Percentiles rank a stretch among this genome's conserved stretches.
phyloP scores from a whole-genome alignment of 2,113 vertebrate genomes.

The Heterocephalus glaber region DNA sequence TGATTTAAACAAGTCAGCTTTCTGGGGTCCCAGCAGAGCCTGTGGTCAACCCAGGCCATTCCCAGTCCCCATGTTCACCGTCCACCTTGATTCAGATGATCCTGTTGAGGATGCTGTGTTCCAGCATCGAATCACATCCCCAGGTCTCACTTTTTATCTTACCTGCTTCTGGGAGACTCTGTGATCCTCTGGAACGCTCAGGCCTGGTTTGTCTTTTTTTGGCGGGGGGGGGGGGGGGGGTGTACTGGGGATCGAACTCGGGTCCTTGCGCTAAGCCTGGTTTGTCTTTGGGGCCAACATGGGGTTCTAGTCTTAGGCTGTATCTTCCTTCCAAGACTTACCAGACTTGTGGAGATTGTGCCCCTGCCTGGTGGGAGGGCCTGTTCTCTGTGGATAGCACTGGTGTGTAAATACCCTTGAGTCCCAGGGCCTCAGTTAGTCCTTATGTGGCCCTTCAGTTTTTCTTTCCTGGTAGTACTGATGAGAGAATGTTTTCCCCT shows the following conservation, averaged over 20 bases:
- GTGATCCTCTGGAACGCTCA: not conserved
- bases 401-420: rapidly evolving
- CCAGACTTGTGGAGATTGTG: not conserved
- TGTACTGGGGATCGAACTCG: too few relatives aligned
- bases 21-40: not conserved
- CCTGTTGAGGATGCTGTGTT: rapidly evolving
- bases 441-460: slow-evolving; percentile 34
- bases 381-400: not conserved
- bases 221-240: too few relatives aligned
- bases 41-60: not conserved
- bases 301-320: too few relatives aligned
- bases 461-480: slow-evolving; percentile 44
- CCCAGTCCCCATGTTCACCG: not conserved
- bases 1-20: not conserved
- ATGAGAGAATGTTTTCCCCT: slow-evolving; percentile 64
- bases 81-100: rapidly evolving
- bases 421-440: not conserved
- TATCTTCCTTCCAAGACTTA: not conserved
- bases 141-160: too few relatives aligned
- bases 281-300: not conserved
- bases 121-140: rapidly evolving
- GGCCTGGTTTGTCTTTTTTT: not conserved
- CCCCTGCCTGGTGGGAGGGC: not conserved
- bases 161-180: not conserved
- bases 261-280: too few relatives aligned